Conservation (phyloP, 2,113 vertebrate species). For the Pimephales promelas region DNA sequence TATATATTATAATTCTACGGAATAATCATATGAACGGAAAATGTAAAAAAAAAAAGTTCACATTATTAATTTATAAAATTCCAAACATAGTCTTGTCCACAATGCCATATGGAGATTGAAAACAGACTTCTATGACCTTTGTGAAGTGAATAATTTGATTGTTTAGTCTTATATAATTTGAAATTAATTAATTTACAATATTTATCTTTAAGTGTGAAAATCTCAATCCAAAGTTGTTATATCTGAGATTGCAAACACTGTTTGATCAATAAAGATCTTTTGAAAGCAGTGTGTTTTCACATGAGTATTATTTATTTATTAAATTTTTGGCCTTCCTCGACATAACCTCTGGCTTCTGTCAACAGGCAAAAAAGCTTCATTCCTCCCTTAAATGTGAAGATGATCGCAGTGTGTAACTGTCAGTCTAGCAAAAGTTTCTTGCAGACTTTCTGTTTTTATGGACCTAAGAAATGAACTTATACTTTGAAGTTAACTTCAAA, state of each 20-base stretch:
- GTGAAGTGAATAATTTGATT: not conserved
- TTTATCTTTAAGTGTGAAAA: not conserved
- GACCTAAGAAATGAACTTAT: not conserved
- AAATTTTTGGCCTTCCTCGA: not conserved
- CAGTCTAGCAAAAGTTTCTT: not conserved
- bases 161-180: not conserved
- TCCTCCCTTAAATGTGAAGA: not conserved
- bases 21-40: not conserved
- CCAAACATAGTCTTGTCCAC: not conserved
- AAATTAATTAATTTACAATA: slow-evolving; percentile 11
- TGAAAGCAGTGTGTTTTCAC: not conserved
- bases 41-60: not conserved
- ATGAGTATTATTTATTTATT: not conserved
- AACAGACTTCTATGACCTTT: not conserved
- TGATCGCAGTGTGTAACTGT: slow-evolving; percentile 5
- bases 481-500: not conserved
- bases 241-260: not conserved
- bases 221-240: not conserved
- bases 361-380: not conserved
- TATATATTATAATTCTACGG: not conserved
- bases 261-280: slow-evolving; percentile 17
- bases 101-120: not conserved
- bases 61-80: not conserved
- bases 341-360: not conserved
- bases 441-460: not conserved